Conservation (phyloP, 2,113 vertebrate genomes). For the Prionailurus viverrinus region DNA sequence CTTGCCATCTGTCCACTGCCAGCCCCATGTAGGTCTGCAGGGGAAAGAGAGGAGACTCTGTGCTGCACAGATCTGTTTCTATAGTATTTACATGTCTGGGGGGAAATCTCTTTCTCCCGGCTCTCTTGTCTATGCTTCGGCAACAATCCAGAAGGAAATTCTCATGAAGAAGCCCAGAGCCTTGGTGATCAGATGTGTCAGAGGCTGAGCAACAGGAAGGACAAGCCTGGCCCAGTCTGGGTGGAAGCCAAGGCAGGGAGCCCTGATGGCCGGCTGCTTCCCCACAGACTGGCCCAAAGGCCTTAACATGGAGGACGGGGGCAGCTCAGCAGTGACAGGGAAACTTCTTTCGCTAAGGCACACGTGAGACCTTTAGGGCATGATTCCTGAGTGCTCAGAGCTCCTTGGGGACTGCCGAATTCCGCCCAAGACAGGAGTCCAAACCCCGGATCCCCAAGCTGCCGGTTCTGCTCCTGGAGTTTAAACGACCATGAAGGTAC, state of each 20-base stretch:
- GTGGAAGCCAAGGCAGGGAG: constrained; percentile 16
- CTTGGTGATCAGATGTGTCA: background rate
- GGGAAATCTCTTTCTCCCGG: background rate
- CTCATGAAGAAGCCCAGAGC: background rate
- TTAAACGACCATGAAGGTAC: background rate
- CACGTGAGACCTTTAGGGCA: background rate
- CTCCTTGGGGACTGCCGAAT: background rate
- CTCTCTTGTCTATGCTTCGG: background rate
- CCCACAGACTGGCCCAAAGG: background rate
- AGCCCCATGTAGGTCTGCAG: background rate
- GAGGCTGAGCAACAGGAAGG: background rate
- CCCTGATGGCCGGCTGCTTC: background rate
- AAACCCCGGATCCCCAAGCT: too few species aligned
- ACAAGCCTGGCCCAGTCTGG: background rate
- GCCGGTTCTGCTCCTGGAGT: background rate
- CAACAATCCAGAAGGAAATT: background rate
- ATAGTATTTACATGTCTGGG: background rate
- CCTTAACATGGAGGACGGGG: background rate
- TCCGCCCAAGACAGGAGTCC: background rate
- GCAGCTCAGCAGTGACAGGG: background rate
- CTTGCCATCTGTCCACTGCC: background rate
- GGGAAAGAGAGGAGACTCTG: background rate
- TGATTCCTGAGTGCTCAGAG: background rate
- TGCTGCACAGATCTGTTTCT: background rate
- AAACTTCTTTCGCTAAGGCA: background rate